Evolutionary conservation across 1,140 invertebrate species (phyloP).

Genomic region (Calycopis cecrops): DNA sequence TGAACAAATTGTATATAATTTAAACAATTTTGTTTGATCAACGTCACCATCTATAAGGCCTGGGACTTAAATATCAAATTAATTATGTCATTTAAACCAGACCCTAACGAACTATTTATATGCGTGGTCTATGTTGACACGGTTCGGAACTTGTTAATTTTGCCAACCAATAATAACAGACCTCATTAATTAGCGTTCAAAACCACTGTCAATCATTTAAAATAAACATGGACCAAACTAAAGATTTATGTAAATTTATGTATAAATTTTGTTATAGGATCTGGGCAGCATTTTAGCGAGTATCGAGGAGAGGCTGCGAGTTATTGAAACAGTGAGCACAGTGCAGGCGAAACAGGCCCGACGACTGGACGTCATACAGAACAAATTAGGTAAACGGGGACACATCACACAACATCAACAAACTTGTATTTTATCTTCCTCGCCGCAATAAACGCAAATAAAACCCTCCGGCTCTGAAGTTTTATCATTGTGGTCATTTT

Average conservation of each 20-base stretch:
- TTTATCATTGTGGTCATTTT: too few relatives aligned
- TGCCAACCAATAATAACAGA: background rate
- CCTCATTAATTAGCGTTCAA: background rate
- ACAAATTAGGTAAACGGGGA: conserved; percentile 66
- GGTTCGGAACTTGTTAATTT: conserved; percentile 6
- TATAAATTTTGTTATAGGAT: conserved; percentile 49
- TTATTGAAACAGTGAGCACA: conserved; percentile 72
- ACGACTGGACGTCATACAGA: conserved; percentile 75
- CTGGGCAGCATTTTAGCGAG: conserved; percentile 62
- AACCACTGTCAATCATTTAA: background rate
- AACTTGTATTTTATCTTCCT: too few relatives aligned
- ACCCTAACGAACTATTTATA: background rate
- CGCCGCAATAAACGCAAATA: too few relatives aligned
- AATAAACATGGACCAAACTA: background rate
- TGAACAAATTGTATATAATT: too few relatives aligned
- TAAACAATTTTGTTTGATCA: background rate
- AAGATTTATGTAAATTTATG: background rate
- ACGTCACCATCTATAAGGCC: background rate
- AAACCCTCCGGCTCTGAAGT: too few relatives aligned
- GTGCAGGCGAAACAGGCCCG: conserved; percentile 71
- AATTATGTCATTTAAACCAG: conserved; percentile 2
- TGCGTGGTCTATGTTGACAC: background rate
- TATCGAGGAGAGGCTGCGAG: conserved; percentile 76
- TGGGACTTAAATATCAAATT: background rate
- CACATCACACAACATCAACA: too few relatives aligned